Evolutionary conservation across 2,888 invertebrate species (phyloP).

Genomic region (Dicyrtoma fusca): DNA sequence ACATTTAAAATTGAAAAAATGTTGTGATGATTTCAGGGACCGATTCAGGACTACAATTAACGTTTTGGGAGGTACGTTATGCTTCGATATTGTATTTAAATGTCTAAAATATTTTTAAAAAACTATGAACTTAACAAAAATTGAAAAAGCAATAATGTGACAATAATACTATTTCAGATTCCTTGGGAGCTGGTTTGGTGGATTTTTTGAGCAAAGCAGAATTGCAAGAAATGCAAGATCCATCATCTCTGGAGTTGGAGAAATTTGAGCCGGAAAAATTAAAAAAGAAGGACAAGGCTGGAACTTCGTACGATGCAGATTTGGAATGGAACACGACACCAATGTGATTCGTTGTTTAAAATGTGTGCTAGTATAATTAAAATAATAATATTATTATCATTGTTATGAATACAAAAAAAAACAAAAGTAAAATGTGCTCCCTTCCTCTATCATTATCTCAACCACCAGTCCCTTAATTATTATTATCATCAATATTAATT

Average conservation of each 20-base stretch:
- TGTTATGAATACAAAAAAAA: background rate
- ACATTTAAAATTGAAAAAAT: background rate
- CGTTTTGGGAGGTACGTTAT: conserved; percentile 75
- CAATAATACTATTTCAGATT: conserved; percentile 63
- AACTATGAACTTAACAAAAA: no score
- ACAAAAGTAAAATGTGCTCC: no score
- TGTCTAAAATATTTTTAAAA: no score
- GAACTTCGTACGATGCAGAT: conserved; percentile 50
- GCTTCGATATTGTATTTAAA: no score
- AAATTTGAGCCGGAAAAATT: conserved; percentile 25
- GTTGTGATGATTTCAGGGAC: conserved; percentile 45
- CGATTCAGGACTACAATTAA: conserved; percentile 68
- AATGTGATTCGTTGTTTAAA: conserved; percentile 45
- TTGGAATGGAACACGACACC: conserved; percentile 56
- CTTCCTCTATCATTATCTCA: no score
- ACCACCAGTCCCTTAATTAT: no score
- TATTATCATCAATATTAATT: no score
- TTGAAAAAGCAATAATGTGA: background rate
- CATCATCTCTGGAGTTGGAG: conserved; percentile 22
- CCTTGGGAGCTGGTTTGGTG: conserved; percentile 89
- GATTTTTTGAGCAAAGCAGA: conserved; percentile 80
- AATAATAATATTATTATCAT: background rate
- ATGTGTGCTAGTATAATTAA: conserved; percentile 17
- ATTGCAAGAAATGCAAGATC: conserved; percentile 61
- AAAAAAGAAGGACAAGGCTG: conserved; percentile 40